Conservation (phyloP, 2,888 invertebrate genomes). For the Drosophila nigritarsus region DNA sequence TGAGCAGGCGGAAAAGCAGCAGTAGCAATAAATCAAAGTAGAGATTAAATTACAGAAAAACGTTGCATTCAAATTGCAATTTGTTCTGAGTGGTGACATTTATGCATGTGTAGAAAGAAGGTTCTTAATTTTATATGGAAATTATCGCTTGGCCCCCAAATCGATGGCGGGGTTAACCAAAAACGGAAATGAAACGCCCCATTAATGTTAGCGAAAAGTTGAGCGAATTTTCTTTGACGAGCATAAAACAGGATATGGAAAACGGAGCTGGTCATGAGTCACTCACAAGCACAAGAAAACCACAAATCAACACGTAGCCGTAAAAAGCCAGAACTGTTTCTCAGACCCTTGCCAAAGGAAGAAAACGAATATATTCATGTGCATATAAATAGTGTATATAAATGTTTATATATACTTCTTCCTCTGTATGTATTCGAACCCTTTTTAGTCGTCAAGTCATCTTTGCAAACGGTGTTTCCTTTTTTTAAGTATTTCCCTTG, state of each 20-base stretch:
- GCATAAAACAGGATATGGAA: conserved; percentile 48
- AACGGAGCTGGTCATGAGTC: conserved; percentile 54
- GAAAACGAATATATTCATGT: background rate
- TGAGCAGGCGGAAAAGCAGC: background rate
- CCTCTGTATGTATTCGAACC: conserved; percentile 32
- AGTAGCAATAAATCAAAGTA: conserved; percentile 67
- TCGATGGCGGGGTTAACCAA: conserved; percentile 34
- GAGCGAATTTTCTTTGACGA: conserved; percentile 13
- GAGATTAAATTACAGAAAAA: conserved; percentile 69
- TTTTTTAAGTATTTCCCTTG: conserved; percentile 17
- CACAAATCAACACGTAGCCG: conserved; percentile 69
- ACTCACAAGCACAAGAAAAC: conserved; percentile 24
- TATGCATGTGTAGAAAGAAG: background rate
- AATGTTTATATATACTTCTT: background rate
- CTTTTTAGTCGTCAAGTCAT: conserved; percentile 45
- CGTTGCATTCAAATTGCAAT: conserved; percentile 61
- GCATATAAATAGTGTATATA: background rate
- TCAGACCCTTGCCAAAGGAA: conserved; percentile 21
- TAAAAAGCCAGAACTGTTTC: conserved; percentile 34
- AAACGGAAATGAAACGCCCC: conserved; percentile 58
- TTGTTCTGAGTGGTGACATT: conserved; percentile 44
- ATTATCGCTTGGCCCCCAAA: conserved; percentile 59
- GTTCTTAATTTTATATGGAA: conserved; percentile 54
- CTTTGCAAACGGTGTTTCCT: conserved; percentile 20
- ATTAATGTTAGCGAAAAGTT: conserved; percentile 31